Evolutionary conservation across 2,888 invertebrate species (phyloP).

Genomic region (Dromius quadrimaculatus): DNA sequence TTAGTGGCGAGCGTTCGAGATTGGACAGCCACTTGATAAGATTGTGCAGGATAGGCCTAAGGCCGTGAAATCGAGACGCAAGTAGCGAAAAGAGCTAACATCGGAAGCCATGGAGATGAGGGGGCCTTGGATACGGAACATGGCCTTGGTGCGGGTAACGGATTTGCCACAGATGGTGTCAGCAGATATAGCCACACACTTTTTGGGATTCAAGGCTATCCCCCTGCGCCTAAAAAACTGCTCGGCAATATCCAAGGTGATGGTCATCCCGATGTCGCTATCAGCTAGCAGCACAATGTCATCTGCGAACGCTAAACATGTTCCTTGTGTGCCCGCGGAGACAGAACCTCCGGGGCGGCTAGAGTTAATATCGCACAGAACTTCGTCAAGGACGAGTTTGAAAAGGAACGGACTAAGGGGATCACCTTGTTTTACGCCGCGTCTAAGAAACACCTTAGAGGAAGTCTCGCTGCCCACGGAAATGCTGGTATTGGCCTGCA

Average conservation of each 20-base stretch:
- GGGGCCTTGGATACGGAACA: not conserved
- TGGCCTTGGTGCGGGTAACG: not conserved
- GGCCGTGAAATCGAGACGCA: not conserved
- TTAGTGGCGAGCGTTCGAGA: not conserved
- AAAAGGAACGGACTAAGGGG: not conserved
- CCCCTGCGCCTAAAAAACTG: not conserved
- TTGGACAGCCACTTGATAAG: not conserved
- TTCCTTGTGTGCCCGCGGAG: not conserved
- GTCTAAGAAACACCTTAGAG: constrained; percentile 25
- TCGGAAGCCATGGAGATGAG: not conserved
- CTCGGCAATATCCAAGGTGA: not conserved
- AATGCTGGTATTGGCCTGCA: constrained; percentile 57
- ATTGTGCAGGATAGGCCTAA: not conserved
- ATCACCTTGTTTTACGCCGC: not conserved
- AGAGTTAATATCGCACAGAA: not conserved
- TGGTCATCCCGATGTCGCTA: not conserved
- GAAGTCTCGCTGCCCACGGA: constrained; percentile 53
- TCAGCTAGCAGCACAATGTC: not conserved
- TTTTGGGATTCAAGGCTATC: not conserved
- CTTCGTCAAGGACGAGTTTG: not conserved
- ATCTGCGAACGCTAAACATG: not conserved
- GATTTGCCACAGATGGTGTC: not conserved
- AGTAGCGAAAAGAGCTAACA: not conserved
- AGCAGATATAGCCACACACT: not conserved
- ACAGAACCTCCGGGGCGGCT: not conserved